Evolutionary conservation across 2,888 invertebrate genomes (phyloP).

Genomic region (Tanypteryx hageni): DNA sequence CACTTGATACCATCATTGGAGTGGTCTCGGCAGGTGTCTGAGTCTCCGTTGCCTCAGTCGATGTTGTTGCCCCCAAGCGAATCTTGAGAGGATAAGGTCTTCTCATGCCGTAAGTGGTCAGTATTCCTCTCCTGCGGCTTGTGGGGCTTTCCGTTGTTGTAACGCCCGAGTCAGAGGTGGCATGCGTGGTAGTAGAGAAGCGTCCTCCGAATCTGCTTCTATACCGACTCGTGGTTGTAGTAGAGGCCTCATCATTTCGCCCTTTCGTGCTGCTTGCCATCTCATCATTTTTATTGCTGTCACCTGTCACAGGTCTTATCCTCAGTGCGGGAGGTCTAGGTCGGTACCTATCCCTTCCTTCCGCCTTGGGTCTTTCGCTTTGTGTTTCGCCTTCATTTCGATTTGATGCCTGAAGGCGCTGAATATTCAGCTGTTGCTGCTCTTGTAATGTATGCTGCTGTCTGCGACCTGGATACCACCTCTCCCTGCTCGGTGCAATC

Average conservation of each 20-base stretch:
- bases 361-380: constrained; percentile 3
- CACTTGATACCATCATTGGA: constrained; percentile 19
- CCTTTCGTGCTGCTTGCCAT: neutral
- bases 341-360: constrained; percentile 31
- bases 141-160: constrained; percentile 45
- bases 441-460: constrained; percentile 49
- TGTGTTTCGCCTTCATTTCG: constrained; percentile 11
- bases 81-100: constrained; percentile 72
- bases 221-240: constrained; percentile 17
- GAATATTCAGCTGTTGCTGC: constrained; percentile 41
- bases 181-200: neutral
- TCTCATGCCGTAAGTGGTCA: constrained; percentile 53
- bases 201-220: constrained; percentile 43
- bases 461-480: constrained; percentile 48
- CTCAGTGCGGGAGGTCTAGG: constrained; percentile 36
- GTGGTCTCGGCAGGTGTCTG: constrained; percentile 30
- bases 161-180: neutral
- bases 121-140: constrained; percentile 44
- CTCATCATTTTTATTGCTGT: neutral
- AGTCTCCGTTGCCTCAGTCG: constrained; percentile 48
- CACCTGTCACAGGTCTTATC: neutral
- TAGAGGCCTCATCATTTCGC: neutral
- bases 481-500: constrained; percentile 8
- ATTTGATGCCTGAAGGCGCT: constrained; percentile 8
- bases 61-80: constrained; percentile 19